phyloP scores from a whole-genome alignment of 2,797 vertebrate species.

The Crenuchus spilurus region DNA sequence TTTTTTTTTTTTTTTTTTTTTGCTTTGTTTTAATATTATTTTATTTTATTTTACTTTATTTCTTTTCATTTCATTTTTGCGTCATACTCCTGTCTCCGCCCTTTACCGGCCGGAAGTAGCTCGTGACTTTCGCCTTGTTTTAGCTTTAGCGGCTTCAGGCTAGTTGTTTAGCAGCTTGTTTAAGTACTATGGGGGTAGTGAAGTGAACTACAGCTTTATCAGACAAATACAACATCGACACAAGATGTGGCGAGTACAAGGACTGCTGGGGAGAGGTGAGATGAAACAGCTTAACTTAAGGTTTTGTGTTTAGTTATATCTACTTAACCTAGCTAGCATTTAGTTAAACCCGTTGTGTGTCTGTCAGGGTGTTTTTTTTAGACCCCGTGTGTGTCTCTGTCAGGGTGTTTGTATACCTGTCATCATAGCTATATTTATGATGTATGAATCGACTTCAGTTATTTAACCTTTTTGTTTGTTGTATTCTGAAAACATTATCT shows the following conservation, averaged over 20 bases:
- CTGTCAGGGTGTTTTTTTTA: too few relatives aligned
- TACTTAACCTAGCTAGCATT: too few relatives aligned
- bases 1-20: background rate
- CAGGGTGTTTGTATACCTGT: too few relatives aligned
- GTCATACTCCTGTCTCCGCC: background rate
- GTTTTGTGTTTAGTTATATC: too few relatives aligned
- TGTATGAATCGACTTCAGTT: too few relatives aligned
- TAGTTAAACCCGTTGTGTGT: too few relatives aligned
- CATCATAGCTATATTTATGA: too few relatives aligned
- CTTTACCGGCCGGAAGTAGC: background rate
- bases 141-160: background rate
- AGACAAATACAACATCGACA: background rate
- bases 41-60: background rate
- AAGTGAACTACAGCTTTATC: background rate
- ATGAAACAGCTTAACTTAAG: too few relatives aligned
- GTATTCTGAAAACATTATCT: too few relatives aligned
- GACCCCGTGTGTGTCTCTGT: too few relatives aligned
- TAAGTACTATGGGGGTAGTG: background rate
- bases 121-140: slow-evolving; percentile 25
- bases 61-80: background rate
- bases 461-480: too few relatives aligned
- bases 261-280: slow-evolving; percentile 76
- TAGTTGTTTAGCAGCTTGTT: fast-evolving
- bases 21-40: background rate
- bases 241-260: slow-evolving; percentile 76